A percentile compares a stretch with the other conserved stretches of the same genome.
Conservation (phyloP, 1,140 invertebrate species). For the Brachionus paranguensis region DNA sequence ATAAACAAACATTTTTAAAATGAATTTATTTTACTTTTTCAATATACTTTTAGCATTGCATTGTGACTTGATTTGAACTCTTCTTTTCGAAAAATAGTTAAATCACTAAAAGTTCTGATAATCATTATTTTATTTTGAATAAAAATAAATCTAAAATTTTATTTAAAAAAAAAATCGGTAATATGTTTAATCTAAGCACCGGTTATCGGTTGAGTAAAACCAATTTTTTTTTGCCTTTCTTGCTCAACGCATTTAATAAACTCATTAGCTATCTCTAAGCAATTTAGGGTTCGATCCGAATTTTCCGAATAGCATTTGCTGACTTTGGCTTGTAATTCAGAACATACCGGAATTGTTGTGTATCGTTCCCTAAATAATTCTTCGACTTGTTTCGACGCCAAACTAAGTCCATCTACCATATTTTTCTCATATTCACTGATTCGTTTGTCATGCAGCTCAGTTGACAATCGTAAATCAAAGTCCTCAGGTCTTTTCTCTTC, state of each 20-base stretch:
- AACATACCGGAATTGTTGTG: slow-evolving; percentile 13
- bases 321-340: slow-evolving; percentile 10
- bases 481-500: neutral
- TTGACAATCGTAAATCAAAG: neutral
- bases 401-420: neutral
- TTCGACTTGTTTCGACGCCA: slow-evolving; percentile 16
- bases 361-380: slow-evolving; percentile 17
- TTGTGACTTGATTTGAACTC: too few species aligned
- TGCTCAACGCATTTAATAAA: slow-evolving; percentile 34
- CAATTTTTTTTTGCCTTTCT: slow-evolving; percentile 29
- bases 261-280: slow-evolving; percentile 20
- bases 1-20: too few species aligned
- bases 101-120: too few species aligned
- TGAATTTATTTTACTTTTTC: too few species aligned
- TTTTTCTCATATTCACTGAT: slow-evolving; percentile 27
- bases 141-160: neutral
- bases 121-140: neutral
- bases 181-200: neutral
- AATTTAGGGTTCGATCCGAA: slow-evolving; percentile 9
- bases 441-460: slow-evolving; percentile 33
- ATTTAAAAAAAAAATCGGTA: neutral
- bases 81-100: too few species aligned
- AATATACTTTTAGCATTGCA: too few species aligned
- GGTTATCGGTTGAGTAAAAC: neutral
- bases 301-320: slow-evolving; percentile 30